Percentiles rank a stretch among this genome's conserved stretches.
Conservation (phyloP, 2,113 vertebrate genomes). For the Halichoerus grypus region DNA sequence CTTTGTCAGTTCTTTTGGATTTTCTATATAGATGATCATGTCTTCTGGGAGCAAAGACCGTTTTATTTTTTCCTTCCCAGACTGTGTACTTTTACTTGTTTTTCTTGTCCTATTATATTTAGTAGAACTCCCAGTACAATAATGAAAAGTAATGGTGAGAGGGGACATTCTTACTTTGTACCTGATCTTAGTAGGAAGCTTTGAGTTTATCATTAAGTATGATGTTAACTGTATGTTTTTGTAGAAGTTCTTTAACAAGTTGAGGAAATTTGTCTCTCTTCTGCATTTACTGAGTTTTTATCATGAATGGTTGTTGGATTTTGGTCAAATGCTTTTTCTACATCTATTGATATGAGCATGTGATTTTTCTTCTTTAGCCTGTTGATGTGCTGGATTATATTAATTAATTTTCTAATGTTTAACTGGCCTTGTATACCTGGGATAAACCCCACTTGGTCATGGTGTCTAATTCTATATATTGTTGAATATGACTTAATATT, state of each 20-base stretch:
- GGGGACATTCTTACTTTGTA: neutral
- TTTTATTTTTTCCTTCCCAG: neutral
- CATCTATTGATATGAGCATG: neutral
- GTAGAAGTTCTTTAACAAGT: neutral
- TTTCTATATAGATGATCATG: neutral
- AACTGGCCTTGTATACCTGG: neutral
- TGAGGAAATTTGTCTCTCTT: neutral
- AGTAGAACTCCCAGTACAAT: neutral
- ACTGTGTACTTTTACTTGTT: neutral
- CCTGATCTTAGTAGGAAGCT: neutral
- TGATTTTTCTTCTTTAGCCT: neutral
- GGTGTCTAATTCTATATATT: neutral
- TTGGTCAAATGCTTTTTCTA: neutral
- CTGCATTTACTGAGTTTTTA: neutral
- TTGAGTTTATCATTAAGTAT: neutral
- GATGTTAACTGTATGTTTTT: neutral
- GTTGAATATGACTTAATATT: neutral
- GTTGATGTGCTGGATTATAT: neutral
- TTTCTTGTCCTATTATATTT: neutral
- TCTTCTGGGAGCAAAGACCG: neutral
- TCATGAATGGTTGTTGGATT: neutral
- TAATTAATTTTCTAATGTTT: neutral
- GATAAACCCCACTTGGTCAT: neutral
- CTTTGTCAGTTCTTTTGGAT: neutral
- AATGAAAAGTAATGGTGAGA: neutral